Evolutionary conservation across 1,140 invertebrate species (phyloP).

Genomic region (Saccostrea cuccullata): DNA sequence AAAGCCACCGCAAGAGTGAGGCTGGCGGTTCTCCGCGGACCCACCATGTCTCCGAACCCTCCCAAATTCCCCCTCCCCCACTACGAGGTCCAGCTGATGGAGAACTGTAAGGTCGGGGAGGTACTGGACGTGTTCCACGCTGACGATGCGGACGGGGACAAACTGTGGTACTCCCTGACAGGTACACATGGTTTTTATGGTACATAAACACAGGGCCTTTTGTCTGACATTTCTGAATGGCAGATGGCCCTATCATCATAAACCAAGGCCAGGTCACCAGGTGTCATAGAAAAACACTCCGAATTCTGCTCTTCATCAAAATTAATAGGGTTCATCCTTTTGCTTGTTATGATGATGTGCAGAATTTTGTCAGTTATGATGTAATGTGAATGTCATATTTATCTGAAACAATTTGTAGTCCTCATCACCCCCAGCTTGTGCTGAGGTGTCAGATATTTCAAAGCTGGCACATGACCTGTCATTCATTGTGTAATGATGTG

Average conservation of each 20-base stretch:
- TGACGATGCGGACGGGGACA: constrained; percentile 89
- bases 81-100: constrained; percentile 87
- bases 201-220: not conserved
- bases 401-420: not conserved
- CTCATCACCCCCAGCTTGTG: not conserved
- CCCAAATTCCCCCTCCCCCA: constrained; percentile 84
- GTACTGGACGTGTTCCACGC: constrained; percentile 90
- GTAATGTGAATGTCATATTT: constrained; percentile 18
- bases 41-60: constrained; percentile 80
- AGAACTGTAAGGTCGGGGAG: constrained; percentile 90
- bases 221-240: not conserved
- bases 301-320: not conserved
- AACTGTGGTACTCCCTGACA: constrained; percentile 93
- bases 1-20: constrained; percentile 84
- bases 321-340: not conserved
- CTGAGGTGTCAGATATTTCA: not conserved
- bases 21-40: constrained; percentile 72
- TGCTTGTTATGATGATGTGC: not conserved
- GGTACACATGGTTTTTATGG: constrained; percentile 80
- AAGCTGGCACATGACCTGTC: not conserved
- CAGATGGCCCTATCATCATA: constrained; percentile 17
- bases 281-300: not conserved
- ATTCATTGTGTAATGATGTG: not conserved
- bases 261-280: constrained; percentile 8
- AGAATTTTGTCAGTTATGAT: not conserved